These are phyloP conservation scores for Hestina assimilis DNA, from an alignment of 1,140 invertebrate genomes.

Conservation along the genomic window DNA sequence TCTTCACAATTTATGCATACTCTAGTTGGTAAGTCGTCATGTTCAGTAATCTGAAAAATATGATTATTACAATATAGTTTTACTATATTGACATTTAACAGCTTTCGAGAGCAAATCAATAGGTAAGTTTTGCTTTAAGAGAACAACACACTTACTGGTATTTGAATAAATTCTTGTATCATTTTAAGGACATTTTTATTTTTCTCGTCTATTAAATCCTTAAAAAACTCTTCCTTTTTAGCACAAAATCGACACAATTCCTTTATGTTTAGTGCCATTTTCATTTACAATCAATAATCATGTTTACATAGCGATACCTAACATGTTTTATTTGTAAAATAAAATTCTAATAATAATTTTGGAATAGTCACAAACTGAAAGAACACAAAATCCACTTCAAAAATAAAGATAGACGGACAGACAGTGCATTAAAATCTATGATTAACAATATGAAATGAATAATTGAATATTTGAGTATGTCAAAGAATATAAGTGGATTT, in stretches of 20 bases:
- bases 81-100: too few relatives aligned
- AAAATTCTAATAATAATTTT: not conserved
- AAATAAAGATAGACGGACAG: not conserved
- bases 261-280: constrained; percentile 53
- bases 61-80: too few relatives aligned
- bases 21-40: constrained; percentile 58
- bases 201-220: constrained; percentile 61
- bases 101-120: too few relatives aligned
- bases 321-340: not conserved
- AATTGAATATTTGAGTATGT: too few relatives aligned
- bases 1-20: constrained; percentile 71
- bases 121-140: too few relatives aligned
- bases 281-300: constrained; percentile 19
- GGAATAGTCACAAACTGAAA: not conserved
- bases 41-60: constrained; percentile 50
- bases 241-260: constrained; percentile 73
- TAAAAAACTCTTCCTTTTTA: constrained; percentile 58
- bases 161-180: constrained; percentile 62
- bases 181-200: constrained; percentile 63
- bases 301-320: not conserved
- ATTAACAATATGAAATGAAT: not conserved
- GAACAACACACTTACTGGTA: constrained; percentile 53
- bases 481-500: too few relatives aligned
- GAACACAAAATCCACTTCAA: not conserved
- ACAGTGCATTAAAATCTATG: too few relatives aligned